Percentiles rank a stretch among this genome's conserved stretches.
Evolutionary conservation across 2,888 invertebrate species (phyloP).

Genomic region (Gisinianus flammeolus): DNA sequence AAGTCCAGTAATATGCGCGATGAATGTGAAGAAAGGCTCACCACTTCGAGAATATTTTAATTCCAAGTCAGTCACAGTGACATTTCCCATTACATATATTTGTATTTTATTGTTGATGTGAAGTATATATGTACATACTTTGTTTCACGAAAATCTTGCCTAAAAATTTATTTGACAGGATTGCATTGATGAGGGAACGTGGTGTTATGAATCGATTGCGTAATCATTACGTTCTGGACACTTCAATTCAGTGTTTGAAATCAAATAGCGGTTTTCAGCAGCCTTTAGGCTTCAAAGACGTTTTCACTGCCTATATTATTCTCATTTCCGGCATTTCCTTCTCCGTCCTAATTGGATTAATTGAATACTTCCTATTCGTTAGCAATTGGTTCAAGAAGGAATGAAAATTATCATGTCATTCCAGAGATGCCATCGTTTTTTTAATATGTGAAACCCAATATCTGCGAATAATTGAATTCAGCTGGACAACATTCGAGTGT

Average conservation of each 20-base stretch:
- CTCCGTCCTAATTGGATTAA: constrained; percentile 1
- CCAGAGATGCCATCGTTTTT: no score
- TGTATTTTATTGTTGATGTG: background rate
- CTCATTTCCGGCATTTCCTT: constrained; percentile 4
- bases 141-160: background rate
- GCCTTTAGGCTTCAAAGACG: constrained; percentile 22
- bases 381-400: no score
- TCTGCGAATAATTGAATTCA: no score
- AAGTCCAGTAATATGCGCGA: constrained; percentile 44
- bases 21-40: constrained; percentile 46
- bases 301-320: constrained; percentile 32
- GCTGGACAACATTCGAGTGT: no score
- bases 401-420: no score
- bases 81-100: background rate
- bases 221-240: constrained; percentile 19
- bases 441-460: no score
- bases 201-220: constrained; percentile 27
- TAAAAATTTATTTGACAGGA: background rate
- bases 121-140: background rate
- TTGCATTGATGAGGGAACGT: constrained; percentile 30
- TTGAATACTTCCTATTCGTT: background rate
- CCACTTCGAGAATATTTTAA: constrained; percentile 49
- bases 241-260: constrained; percentile 18
- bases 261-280: background rate
- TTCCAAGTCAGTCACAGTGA: constrained; percentile 30